phyloP scores from a whole-genome alignment of 1,140 invertebrate genomes.

The Leptopilina boulardi region DNA sequence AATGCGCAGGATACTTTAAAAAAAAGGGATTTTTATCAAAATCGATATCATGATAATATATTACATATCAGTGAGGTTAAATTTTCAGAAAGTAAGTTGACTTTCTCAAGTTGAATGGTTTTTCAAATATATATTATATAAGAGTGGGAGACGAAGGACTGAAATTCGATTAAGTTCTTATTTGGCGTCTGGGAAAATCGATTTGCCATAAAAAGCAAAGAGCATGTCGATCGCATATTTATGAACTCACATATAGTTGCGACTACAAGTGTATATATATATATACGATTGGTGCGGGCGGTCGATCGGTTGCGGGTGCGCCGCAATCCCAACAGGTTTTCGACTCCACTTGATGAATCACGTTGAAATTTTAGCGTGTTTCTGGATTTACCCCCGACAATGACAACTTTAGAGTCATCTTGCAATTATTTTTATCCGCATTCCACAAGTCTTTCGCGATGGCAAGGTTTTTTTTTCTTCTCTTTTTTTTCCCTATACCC shows the following conservation, averaged over 20 bases:
- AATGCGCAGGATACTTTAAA: too few relatives aligned
- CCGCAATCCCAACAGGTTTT: constrained; percentile 16
- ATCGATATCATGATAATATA: too few relatives aligned
- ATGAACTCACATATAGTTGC: background rate
- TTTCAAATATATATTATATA: background rate
- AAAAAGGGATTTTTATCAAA: too few relatives aligned
- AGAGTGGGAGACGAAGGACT: background rate
- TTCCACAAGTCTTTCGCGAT: constrained; percentile 31
- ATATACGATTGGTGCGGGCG: too few relatives aligned
- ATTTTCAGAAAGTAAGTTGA: background rate
- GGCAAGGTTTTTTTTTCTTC: constrained; percentile 8
- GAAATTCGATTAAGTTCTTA: constrained; percentile 2
- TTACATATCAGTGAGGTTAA: background rate
- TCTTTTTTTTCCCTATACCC: background rate
- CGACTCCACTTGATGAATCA: constrained; percentile 29
- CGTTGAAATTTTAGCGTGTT: background rate
- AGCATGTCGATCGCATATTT: constrained; percentile 35
- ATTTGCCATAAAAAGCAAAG: constrained; percentile 20
- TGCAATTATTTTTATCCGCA: constrained; percentile 51
- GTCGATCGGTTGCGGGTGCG: background rate
- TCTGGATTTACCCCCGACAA: background rate
- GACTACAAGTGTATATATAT: too few relatives aligned
- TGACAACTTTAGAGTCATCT: constrained; percentile 40
- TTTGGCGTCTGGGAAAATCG: constrained; percentile 32
- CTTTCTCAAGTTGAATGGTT: background rate